Evolutionary conservation across 2,113 vertebrate species (phyloP), one percentile per base, ranked within the genome.

Genomic region (Atractosteus spatula): DNA sequence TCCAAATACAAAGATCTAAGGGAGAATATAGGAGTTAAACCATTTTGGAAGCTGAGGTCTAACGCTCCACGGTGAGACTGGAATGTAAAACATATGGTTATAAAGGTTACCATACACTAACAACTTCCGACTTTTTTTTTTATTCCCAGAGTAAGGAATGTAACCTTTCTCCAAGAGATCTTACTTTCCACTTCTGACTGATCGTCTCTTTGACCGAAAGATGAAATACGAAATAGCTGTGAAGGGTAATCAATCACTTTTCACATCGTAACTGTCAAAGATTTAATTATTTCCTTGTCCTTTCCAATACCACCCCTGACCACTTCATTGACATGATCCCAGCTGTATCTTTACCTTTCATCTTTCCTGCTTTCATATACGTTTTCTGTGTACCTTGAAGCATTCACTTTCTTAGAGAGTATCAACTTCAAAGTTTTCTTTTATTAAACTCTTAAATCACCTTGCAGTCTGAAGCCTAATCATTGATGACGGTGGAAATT

Each of bases 11-110:
- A 66, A 72, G 75, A 75, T 70, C 70, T 63, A 67, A 64, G 51
- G n/a, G 61, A 41, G 41, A 56, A 42, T n/a, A 16, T 43, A 44
- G 54, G 55, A 71, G 59, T 47, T 7, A 47, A 55, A 13, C 45
- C 69, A 43, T 66, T 14, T 41, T 7, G 7, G 4, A 67, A 62
- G 71, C 68, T 73, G 65, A 70, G 55, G 8, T 43, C n/a, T 42
- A 54, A 16, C 8, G 62, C 68, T 47, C 65, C 56, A 54, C 8
- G 12, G 14, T 54, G 51, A 10, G 59, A 66, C 56, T 68, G 3
- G 59, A 42, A 77, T 71, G 59, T 45, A 51, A 74, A 71, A 67
- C 71, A 71, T 45, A 69, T 74, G 61, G 64, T 5, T 17, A 47
- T 54, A 41, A 41, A 56, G 13, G 41, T 41, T 56, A 29, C 6